A percentile compares a stretch with the other conserved stretches of the same genome.
These are phyloP conservation scores for Trachelus tabidus DNA, from an alignment of 2,888 invertebrate species.

Conservation along the genomic window DNA sequence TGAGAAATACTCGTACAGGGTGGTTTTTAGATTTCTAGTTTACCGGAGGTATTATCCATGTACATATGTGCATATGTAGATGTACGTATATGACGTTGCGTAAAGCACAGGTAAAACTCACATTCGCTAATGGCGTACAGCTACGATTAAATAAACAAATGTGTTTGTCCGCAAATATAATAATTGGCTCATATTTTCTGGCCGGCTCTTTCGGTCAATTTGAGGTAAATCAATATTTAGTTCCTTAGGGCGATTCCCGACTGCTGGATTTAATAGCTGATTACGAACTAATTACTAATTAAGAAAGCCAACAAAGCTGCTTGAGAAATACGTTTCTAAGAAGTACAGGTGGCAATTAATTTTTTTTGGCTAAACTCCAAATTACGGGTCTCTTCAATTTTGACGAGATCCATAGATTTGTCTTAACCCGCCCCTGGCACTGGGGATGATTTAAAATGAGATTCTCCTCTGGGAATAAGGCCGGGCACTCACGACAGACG, in stretches of 20 bases:
- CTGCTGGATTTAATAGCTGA: too few relatives aligned
- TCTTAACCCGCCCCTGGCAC: neutral
- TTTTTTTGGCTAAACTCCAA: too few relatives aligned
- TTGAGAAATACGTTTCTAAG: too few relatives aligned
- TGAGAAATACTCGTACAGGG: too few relatives aligned
- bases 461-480: conserved; percentile 30
- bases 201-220: conserved; percentile 33
- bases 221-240: conserved; percentile 19
- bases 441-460: conserved; percentile 33
- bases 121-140: conserved; percentile 11
- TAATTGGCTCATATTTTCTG: conserved; percentile 50
- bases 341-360: too few relatives aligned
- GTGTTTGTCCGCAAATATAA: conserved; percentile 49
- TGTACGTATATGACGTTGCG: too few relatives aligned
- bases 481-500: conserved; percentile 54
- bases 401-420: neutral
- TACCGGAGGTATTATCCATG: neutral
- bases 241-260: too few relatives aligned
- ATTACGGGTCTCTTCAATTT: too few relatives aligned
- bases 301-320: too few relatives aligned
- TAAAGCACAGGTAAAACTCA: too few relatives aligned
- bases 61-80: neutral
- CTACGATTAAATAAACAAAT: conserved; percentile 47
- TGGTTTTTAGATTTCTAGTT: too few relatives aligned
- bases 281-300: too few relatives aligned